phyloP scores from a whole-genome alignment of 2,888 invertebrate species.

The Ormyrus pomaceus region DNA sequence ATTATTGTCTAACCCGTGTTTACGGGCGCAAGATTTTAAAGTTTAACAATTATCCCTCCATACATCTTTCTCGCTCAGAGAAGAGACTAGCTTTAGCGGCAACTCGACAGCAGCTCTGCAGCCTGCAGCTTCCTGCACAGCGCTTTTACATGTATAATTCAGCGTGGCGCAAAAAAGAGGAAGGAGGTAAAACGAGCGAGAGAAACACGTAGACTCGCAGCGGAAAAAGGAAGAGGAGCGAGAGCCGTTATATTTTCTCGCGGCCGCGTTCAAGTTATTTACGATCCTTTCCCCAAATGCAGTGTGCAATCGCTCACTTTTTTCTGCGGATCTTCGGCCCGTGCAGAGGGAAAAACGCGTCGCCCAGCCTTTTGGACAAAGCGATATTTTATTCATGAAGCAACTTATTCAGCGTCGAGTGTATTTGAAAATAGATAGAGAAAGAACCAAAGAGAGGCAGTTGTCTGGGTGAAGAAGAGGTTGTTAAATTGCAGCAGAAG shows the following conservation, averaged over 20 bases:
- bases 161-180: slow-evolving; percentile 28
- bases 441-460: slow-evolving; percentile 12
- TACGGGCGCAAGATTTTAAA: no score
- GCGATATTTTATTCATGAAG: slow-evolving; percentile 75
- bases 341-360: slow-evolving; percentile 67
- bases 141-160: slow-evolving; percentile 54
- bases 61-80: neutral
- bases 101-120: slow-evolving; percentile 22
- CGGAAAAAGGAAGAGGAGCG: slow-evolving; percentile 33
- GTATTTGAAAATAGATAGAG: slow-evolving; percentile 16
- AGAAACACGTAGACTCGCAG: slow-evolving; percentile 44
- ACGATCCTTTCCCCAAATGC: slow-evolving; percentile 68
- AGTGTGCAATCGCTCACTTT: slow-evolving; percentile 67
- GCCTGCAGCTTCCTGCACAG: slow-evolving; percentile 22
- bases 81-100: neutral
- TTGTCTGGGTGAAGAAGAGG: neutral
- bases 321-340: slow-evolving; percentile 50
- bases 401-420: slow-evolving; percentile 66
- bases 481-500: neutral
- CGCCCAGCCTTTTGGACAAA: slow-evolving; percentile 72
- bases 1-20: no score
- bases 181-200: neutral
- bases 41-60: slow-evolving; percentile 3
- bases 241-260: slow-evolving; percentile 54
- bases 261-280: slow-evolving; percentile 63